These are phyloP conservation scores for Temnothorax nylanderi DNA, from an alignment of 1,140 invertebrate species.

Conservation along the genomic window DNA sequence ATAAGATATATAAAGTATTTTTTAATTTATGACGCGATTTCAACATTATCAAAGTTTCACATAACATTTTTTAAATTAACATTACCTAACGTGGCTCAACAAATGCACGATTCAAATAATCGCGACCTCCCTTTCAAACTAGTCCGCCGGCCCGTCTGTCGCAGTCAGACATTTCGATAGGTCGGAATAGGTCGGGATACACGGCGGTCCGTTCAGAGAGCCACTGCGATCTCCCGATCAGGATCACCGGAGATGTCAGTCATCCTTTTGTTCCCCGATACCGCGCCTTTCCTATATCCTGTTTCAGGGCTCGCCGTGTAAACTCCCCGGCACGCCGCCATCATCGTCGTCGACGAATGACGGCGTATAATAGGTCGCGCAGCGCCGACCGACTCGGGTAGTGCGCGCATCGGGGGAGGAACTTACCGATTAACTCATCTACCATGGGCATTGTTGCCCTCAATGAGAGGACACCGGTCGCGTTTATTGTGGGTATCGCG, in stretches of 20 bases:
- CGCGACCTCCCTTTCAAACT: neutral
- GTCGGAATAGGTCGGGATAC: conserved; percentile 1
- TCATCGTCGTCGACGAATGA: conserved; percentile 60
- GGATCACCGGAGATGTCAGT: conserved; percentile 78
- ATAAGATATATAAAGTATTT: neutral
- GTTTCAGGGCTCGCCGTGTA: conserved; percentile 34
- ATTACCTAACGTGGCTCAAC: neutral
- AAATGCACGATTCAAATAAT: neutral
- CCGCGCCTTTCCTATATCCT: conserved; percentile 4
- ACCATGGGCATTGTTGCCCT: conserved; percentile 83
- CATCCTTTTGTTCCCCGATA: conserved; percentile 42
- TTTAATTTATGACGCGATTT: neutral
- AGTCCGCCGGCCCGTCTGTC: neutral
- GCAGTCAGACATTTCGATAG: conserved; percentile 13
- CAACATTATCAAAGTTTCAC: neutral
- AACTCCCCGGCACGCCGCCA: conserved; percentile 31
- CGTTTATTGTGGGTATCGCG: conserved; percentile 79
- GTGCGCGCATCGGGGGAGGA: conserved; percentile 78
- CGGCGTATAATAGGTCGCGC: conserved; percentile 79
- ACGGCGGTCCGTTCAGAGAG: conserved; percentile 18
- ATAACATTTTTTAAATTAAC: neutral
- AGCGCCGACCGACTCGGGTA: conserved; percentile 75
- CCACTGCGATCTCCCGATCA: conserved; percentile 74
- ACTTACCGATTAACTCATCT: conserved; percentile 86
- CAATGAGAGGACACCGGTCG: conserved; percentile 83